Evolutionary conservation across 2,797 vertebrate species (phyloP), one percentile per base, ranked within the genome.

Genomic region (Euthynnus affinis): DNA sequence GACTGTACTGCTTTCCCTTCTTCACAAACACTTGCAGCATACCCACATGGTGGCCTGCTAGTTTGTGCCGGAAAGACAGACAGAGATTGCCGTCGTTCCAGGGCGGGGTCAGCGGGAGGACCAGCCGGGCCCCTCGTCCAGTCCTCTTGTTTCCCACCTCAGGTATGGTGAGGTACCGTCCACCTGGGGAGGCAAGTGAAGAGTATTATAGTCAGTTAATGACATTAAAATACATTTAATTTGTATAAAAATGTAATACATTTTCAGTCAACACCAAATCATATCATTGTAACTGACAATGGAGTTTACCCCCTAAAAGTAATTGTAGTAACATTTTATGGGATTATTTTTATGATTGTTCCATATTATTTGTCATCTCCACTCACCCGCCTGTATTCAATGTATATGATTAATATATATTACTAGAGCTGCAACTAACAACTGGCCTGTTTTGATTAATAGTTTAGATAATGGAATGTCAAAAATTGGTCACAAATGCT

Each of bases 11-110:
- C 15, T 95, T 94, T 0, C 87, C 95, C 48, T 95, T 98, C 89
- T 97, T 96, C 76, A 98, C 95, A 29, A 97, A 98, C 88, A 98
- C 96, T 66, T 98, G 97, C 75, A 99, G 96, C 80, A 96, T 93
- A 25, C 96, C 97, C 0, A 97, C 92, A 22, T 96, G 96, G 85
- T 95, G 95, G 1, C 97, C 96, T 0, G 95, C 94, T 84, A 99
- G 94, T 84, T 96, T 97, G 89, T 99, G 97, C 69, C 96, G 94
- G 69, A 99, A 99, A 0, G 98, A 97, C 84, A 99, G 91, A 87
- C 98, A 99, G 86, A 99, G 83, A 80, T 97, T 95, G 0, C 96
- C 94, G 0, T 94, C 88, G 5, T 93, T 94, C 95, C 95, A 94
- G 67, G 90, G 63, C 13, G 89, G 94, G 2, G 89, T 93, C 57